Percentiles rank a stretch among this genome's conserved stretches.
Conservation (phyloP, 2,888 invertebrate genomes). For the Julus scandinavius region DNA sequence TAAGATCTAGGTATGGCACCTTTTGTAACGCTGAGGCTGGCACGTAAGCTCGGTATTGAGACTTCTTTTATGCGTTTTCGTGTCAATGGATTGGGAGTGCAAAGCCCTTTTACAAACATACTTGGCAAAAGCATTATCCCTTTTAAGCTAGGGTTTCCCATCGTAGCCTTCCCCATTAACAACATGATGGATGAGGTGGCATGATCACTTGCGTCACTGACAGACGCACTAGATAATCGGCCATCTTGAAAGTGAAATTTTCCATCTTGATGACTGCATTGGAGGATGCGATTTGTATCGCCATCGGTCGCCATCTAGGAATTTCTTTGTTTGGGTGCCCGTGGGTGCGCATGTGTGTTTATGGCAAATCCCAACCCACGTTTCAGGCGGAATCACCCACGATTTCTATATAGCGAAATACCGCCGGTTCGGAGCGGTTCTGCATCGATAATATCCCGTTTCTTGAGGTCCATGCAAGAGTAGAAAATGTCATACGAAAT, state of each 20-base stretch:
- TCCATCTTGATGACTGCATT: neutral
- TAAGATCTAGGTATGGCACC: constrained; percentile 22
- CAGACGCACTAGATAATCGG: neutral
- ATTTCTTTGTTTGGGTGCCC: neutral
- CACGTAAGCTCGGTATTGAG: constrained; percentile 40
- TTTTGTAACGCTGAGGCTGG: neutral
- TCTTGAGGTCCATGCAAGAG: neutral
- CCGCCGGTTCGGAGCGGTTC: neutral
- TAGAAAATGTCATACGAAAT: neutral
- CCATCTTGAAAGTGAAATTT: neutral
- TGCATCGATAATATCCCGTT: neutral
- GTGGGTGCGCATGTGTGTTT: neutral
- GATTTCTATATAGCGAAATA: neutral
- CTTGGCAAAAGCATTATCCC: constrained; percentile 39
- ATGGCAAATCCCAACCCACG: neutral
- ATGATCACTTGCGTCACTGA: constrained; percentile 26
- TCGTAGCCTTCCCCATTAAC: neutral
- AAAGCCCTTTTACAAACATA: constrained; percentile 44
- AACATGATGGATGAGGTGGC: constrained; percentile 26
- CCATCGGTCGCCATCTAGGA: neutral
- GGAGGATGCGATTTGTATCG: neutral
- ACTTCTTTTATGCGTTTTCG: neutral
- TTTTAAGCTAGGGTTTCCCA: constrained; percentile 11
- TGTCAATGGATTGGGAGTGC: constrained; percentile 27
- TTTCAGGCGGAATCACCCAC: neutral